Evolutionary conservation across 2,797 vertebrate species (phyloP).

Genomic region (Acomys russatus): DNA sequence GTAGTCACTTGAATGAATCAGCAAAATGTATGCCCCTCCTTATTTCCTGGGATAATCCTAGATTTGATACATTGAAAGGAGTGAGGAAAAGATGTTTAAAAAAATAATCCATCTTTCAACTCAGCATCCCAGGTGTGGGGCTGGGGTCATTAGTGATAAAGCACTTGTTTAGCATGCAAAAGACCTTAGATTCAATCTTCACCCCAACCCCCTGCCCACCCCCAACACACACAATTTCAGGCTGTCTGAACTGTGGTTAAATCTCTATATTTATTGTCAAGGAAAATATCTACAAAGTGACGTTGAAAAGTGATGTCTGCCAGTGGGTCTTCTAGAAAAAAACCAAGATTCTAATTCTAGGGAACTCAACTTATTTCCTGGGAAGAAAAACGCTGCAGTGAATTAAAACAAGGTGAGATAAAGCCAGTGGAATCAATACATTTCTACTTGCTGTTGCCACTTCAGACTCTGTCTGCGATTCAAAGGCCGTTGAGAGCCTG

Average conservation of each 20-base stretch:
- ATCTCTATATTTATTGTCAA: not conserved
- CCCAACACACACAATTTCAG: not conserved
- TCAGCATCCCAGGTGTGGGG: not conserved
- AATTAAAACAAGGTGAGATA: constrained; percentile 15
- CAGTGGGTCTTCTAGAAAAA: not conserved
- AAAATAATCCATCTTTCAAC: not conserved
- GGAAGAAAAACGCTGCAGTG: not conserved
- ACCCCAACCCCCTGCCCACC: not conserved
- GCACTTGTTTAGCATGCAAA: not conserved
- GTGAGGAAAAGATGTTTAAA: not conserved
- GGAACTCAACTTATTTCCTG: constrained; percentile 16
- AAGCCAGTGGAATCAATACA: not conserved
- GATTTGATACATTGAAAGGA: not conserved
- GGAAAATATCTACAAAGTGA: not conserved
- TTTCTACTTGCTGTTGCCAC: not conserved
- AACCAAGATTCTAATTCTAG: not conserved
- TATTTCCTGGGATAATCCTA: not conserved
- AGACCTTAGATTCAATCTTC: not conserved
- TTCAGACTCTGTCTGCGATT: not conserved
- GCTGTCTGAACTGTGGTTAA: constrained; percentile 27
- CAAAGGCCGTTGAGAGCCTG: not conserved
- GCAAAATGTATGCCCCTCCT: not conserved
- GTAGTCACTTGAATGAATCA: not conserved
- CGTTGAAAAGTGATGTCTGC: constrained; percentile 5
- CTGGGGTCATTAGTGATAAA: not conserved